These are phyloP conservation scores for Ceraclea dissimilis DNA, from an alignment of 2,888 invertebrate species.

Conservation along the genomic window DNA sequence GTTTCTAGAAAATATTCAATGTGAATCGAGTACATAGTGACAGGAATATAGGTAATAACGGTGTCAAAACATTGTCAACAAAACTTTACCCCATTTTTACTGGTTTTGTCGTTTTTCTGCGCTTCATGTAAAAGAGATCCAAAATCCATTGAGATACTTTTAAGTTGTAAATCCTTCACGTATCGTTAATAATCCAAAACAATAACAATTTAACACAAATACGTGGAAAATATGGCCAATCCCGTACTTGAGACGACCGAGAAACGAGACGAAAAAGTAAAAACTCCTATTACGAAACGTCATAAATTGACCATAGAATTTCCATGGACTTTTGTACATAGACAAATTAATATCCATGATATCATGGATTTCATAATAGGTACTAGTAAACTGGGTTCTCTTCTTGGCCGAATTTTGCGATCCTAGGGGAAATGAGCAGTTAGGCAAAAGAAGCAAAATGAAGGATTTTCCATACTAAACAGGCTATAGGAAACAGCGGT, in stretches of 20 bases:
- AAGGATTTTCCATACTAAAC: too few species aligned
- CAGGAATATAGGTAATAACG: not conserved
- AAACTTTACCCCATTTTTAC: slow-evolving; percentile 15
- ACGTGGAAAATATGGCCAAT: slow-evolving; percentile 8
- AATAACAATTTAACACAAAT: slow-evolving; percentile 1
- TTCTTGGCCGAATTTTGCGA: too few species aligned
- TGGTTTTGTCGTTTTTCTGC: slow-evolving; percentile 14
- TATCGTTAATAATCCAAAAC: not conserved
- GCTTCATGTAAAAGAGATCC: slow-evolving; percentile 20
- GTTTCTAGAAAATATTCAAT: not conserved
- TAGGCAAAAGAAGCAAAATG: too few species aligned
- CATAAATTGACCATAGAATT: not conserved
- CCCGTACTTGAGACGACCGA: too few species aligned
- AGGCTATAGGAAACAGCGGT: too few species aligned
- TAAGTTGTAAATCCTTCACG: not conserved
- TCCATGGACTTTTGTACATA: too few species aligned
- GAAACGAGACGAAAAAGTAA: not conserved
- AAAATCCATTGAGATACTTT: slow-evolving; percentile 20
- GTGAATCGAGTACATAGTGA: not conserved
- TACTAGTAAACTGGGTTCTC: not conserved
- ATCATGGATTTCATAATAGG: not conserved
- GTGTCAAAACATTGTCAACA: slow-evolving; percentile 10
- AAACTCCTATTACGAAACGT: not conserved
- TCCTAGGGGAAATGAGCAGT: too few species aligned
- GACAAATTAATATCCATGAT: not conserved